A percentile compares a stretch with the other conserved stretches of the same genome.
Evolutionary conservation across 2,888 invertebrate species (phyloP).

Genomic region (Isotomurus palustris): DNA sequence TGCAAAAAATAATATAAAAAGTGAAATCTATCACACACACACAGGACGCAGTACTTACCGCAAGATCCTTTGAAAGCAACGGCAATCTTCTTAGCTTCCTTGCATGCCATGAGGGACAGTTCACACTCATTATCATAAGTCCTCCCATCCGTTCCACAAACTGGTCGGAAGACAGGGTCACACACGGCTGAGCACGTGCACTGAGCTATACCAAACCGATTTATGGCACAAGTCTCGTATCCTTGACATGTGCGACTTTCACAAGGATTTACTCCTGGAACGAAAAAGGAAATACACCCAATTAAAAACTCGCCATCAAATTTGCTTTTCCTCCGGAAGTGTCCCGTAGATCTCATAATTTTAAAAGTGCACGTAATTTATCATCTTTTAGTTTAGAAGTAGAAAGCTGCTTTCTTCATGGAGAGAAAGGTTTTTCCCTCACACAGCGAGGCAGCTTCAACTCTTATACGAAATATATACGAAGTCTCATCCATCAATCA

Average conservation of each 20-base stretch:
- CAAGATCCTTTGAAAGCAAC: slow-evolving; percentile 63
- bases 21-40: no score
- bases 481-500: no score
- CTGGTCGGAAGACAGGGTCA: slow-evolving; percentile 67
- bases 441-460: no score
- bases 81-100: slow-evolving; percentile 53
- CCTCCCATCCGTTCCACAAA: slow-evolving; percentile 51
- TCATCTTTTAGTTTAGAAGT: no score
- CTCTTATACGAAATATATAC: no score
- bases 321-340: not conserved
- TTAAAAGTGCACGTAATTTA: no score
- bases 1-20: not conserved
- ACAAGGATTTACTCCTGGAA: slow-evolving; percentile 73
- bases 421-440: no score
- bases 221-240: slow-evolving; percentile 75
- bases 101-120: slow-evolving; percentile 52
- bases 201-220: slow-evolving; percentile 72
- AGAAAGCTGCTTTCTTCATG: no score
- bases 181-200: slow-evolving; percentile 80
- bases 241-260: slow-evolving; percentile 68
- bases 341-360: no score
- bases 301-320: not conserved
- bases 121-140: slow-evolving; percentile 56
- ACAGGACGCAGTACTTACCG: slow-evolving; percentile 53
- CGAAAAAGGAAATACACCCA: slow-evolving; percentile 5